Evolutionary conservation across 2,888 invertebrate genomes (phyloP).

Genomic region (Eristalis intricaria): DNA sequence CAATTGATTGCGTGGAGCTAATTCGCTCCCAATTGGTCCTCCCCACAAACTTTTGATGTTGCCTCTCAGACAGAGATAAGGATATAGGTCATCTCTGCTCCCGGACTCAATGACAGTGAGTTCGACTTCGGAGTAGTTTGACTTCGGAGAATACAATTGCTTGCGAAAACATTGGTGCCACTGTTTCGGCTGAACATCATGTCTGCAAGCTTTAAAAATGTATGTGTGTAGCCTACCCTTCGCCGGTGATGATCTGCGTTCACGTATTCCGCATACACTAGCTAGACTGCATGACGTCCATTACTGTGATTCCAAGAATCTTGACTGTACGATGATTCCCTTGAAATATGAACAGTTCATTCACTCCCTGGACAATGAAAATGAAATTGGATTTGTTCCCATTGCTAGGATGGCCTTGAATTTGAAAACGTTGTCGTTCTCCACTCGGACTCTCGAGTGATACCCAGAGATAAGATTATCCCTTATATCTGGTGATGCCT

Average conservation of each 20-base stretch:
- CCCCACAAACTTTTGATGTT: constrained; percentile 61
- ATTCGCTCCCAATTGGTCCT: constrained; percentile 27
- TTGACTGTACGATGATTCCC: constrained; percentile 61
- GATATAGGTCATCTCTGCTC: too few species aligned
- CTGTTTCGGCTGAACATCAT: constrained; percentile 50
- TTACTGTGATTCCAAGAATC: constrained; percentile 70
- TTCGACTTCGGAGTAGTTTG: constrained; percentile 18
- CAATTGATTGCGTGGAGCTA: constrained; percentile 57
- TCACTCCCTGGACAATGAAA: constrained; percentile 63
- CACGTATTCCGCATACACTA: constrained; percentile 52
- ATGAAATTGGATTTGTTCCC: constrained; percentile 70
- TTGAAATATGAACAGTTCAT: constrained; percentile 61
- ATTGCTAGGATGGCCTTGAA: constrained; percentile 69
- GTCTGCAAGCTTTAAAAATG: neutral
- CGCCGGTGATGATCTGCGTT: constrained; percentile 71
- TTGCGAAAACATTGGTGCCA: constrained; percentile 72
- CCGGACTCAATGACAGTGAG: constrained; percentile 18
- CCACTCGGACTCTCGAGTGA: too few species aligned
- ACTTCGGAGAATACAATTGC: constrained; percentile 56
- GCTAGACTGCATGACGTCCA: constrained; percentile 68
- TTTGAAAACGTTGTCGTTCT: neutral
- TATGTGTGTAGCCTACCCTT: constrained; percentile 33
- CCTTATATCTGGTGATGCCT: too few species aligned
- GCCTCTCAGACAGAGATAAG: constrained; percentile 52
- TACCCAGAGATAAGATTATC: too few species aligned